A percentile compares a stretch with the other conserved stretches of the same genome.
These are phyloP conservation scores for Tachystola acroxantha DNA, from an alignment of 2,888 invertebrate genomes.

Conservation along the genomic window DNA sequence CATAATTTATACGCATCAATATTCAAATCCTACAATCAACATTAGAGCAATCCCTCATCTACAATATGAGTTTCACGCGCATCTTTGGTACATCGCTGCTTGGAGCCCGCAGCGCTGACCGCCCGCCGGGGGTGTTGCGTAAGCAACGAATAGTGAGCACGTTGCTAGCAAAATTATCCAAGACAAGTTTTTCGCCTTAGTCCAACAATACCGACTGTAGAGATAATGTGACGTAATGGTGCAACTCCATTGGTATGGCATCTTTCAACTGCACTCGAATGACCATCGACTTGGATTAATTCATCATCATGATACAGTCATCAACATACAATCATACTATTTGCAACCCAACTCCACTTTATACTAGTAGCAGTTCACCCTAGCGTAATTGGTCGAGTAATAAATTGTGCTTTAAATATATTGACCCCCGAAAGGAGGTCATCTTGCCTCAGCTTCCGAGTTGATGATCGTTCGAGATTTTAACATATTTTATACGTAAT, in stretches of 20 bases:
- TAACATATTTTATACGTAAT: constrained; percentile 2
- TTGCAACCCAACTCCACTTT: no score
- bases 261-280: not conserved
- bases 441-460: constrained; percentile 1
- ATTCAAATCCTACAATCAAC: no score
- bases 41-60: no score
- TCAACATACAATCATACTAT: no score
- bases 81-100: not conserved
- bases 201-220: constrained; percentile 3
- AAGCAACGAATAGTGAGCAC: not conserved
- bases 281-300: constrained; percentile 2
- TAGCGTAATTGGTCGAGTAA: no score
- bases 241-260: no score
- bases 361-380: no score
- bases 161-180: constrained; percentile 1
- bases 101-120: not conserved
- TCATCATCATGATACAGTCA: no score
- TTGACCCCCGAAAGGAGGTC: constrained; percentile 3
- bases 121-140: constrained; percentile 3
- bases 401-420: no score
- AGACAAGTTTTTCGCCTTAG: constrained; percentile 5
- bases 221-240: not conserved
- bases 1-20: no score
- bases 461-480: constrained; percentile 6
- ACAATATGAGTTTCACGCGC: constrained; percentile 4